Conservation (phyloP, 1,140 invertebrate genomes). For the Aphelenchoides fujianensis region DNA sequence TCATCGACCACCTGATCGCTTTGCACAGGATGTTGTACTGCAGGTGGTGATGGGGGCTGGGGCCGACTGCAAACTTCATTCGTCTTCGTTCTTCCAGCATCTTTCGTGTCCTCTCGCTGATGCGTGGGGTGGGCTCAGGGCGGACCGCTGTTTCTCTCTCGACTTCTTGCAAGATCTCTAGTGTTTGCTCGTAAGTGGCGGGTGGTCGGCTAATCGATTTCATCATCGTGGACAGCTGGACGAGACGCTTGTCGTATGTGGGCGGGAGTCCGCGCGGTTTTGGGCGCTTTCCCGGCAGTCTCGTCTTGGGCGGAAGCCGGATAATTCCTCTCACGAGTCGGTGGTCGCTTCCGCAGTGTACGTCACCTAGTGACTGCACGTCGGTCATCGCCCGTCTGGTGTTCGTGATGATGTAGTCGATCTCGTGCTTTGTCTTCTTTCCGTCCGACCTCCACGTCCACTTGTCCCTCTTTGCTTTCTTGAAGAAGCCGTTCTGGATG, state of each 20-base stretch:
- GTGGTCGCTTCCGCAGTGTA: background rate
- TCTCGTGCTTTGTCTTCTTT: background rate
- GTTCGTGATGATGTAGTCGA: background rate
- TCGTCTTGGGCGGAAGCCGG: background rate
- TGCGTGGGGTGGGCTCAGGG: background rate
- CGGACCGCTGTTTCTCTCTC: background rate
- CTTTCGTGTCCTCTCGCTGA: background rate
- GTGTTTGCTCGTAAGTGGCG: background rate
- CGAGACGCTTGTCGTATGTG: background rate
- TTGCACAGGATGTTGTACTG: background rate
- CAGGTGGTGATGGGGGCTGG: background rate
- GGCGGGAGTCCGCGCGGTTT: background rate
- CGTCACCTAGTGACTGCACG: background rate
- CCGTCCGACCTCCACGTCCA: background rate
- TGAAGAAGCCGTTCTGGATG: background rate
- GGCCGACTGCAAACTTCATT: background rate
- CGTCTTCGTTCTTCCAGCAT: background rate
- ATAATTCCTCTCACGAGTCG: background rate
- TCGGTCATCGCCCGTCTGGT: background rate
- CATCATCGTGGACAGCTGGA: too few species aligned
- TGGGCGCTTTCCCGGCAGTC: background rate
- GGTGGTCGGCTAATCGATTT: background rate
- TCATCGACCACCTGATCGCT: background rate
- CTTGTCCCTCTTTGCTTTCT: background rate
- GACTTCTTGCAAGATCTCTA: background rate